These are phyloP conservation scores for Mustelus asterias DNA, from an alignment of 2,113 vertebrate genomes.

Conservation along the genomic window DNA sequence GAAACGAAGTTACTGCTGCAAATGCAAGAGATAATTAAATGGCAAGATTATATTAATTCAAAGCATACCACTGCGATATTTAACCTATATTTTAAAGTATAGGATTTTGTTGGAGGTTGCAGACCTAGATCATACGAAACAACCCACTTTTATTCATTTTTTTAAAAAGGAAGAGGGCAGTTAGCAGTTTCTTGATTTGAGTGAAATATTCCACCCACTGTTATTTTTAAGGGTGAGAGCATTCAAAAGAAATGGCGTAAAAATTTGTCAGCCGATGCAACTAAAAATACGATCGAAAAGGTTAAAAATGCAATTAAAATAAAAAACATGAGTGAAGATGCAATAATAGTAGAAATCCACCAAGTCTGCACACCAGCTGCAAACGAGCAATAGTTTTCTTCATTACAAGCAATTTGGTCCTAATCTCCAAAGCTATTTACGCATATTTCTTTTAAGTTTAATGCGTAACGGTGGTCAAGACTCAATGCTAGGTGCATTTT, in stretches of 20 bases:
- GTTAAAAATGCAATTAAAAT: neutral
- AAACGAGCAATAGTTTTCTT: neutral
- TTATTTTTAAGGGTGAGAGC: neutral
- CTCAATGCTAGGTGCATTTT: neutral
- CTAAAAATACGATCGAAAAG: neutral
- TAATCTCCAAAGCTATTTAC: neutral
- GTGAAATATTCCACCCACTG: neutral
- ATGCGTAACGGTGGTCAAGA: neutral
- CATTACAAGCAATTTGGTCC: neutral
- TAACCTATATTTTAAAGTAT: too few relatives aligned
- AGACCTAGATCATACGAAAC: neutral
- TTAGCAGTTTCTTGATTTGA: neutral
- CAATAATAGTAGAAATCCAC: neutral
- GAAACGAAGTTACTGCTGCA: neutral
- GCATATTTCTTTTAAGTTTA: neutral
- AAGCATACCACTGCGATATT: neutral
- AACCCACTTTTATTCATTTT: neutral
- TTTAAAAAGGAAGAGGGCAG: neutral
- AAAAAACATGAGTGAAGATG: neutral
- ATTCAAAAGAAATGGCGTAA: neutral
- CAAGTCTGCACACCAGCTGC: neutral
- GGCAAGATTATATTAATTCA: neutral
- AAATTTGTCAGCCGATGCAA: neutral
- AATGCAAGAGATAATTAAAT: constrained; percentile 1
- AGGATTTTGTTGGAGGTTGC: neutral